These are phyloP conservation scores for Euura saliciscinereae DNA, from an alignment of 1,140 invertebrate genomes.

Conservation along the genomic window DNA sequence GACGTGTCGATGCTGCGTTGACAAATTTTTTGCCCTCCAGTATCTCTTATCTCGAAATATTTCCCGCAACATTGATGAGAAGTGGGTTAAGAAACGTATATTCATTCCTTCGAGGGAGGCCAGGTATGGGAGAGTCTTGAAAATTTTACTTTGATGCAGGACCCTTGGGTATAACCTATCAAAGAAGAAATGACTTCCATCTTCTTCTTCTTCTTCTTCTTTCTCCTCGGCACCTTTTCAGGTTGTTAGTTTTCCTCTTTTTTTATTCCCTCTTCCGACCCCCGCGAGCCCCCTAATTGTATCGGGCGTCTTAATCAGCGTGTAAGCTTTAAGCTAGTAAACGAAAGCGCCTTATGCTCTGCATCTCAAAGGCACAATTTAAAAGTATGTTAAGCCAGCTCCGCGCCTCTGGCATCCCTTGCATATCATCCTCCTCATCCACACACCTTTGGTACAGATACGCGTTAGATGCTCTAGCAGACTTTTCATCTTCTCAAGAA, in stretches of 20 bases:
- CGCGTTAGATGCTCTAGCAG: too few relatives aligned
- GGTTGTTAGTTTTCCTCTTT: constrained; percentile 10
- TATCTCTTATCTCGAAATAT: too few relatives aligned
- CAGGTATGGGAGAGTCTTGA: neutral
- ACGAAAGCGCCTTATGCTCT: constrained; percentile 48
- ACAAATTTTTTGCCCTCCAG: too few relatives aligned
- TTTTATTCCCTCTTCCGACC: constrained; percentile 23
- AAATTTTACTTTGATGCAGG: neutral
- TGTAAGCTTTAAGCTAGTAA: constrained; percentile 43
- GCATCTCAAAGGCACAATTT: constrained; percentile 60
- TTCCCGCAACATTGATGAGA: too few relatives aligned
- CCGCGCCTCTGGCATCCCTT: constrained; percentile 45
- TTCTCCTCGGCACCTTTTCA: neutral
- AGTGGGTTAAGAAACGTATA: too few relatives aligned
- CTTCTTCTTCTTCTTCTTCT: neutral
- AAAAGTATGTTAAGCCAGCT: constrained; percentile 51
- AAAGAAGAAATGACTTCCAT: neutral
- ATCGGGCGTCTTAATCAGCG: constrained; percentile 60
- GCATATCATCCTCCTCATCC: constrained; percentile 38
- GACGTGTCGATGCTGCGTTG: neutral
- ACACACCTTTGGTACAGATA: neutral
- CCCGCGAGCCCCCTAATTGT: constrained; percentile 51
- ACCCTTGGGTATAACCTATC: neutral
- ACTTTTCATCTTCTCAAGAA: too few relatives aligned
- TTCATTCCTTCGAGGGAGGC: too few relatives aligned